These are phyloP conservation scores for Maniola hyperantus DNA, from an alignment of 2,888 invertebrate species.

Conservation along the genomic window DNA sequence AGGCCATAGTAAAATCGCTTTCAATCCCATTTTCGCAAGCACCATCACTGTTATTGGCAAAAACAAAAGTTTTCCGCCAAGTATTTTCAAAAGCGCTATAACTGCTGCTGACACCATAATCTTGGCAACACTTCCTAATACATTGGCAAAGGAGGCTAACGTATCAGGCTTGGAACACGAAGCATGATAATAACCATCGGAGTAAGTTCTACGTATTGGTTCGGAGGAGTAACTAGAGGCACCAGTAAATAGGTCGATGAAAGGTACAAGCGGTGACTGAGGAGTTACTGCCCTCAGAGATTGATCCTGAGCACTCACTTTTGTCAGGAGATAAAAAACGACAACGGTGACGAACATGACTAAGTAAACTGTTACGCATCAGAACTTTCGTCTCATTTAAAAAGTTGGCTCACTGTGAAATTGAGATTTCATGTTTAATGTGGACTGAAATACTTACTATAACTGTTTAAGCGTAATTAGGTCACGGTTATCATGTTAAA, in stretches of 20 bases:
- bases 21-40: slow-evolving; percentile 69
- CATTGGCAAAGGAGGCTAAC: slow-evolving; percentile 67
- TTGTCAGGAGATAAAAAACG: slow-evolving; percentile 59
- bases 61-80: slow-evolving; percentile 69
- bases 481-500: slow-evolving; percentile 49
- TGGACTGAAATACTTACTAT: slow-evolving; percentile 51
- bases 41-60: slow-evolving; percentile 66
- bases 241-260: slow-evolving; percentile 68
- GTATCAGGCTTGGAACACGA: slow-evolving; percentile 69
- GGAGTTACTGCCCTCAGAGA: slow-evolving; percentile 60
- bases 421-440: slow-evolving; percentile 67
- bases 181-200: slow-evolving; percentile 57
- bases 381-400: slow-evolving; percentile 62
- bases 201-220: slow-evolving; percentile 66
- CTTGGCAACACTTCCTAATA: slow-evolving; percentile 73
- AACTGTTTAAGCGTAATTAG: slow-evolving; percentile 60
- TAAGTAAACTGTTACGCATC: slow-evolving; percentile 71
- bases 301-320: slow-evolving; percentile 63
- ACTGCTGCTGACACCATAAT: slow-evolving; percentile 73
- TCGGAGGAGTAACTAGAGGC: slow-evolving; percentile 67
- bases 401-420: slow-evolving; percentile 75
- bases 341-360: slow-evolving; percentile 66
- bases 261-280: slow-evolving; percentile 56
- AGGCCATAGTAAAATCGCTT: slow-evolving; percentile 73
- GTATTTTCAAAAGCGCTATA: slow-evolving; percentile 67